Conservation (phyloP, 2,888 invertebrate species). For the Byasa hedistus region DNA sequence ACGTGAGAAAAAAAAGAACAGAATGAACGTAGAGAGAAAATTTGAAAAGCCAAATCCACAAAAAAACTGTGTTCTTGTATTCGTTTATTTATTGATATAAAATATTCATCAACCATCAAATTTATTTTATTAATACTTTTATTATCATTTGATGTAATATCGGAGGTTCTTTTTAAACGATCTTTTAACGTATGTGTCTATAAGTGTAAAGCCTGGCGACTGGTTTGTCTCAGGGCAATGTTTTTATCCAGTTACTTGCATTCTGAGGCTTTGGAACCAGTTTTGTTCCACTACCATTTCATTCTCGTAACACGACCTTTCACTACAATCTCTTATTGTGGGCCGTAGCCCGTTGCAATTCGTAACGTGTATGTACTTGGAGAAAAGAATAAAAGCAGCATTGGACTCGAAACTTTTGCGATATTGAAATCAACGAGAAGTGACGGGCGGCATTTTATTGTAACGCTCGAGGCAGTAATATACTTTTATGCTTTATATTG, state of each 20-base stretch:
- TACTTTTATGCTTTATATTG: conserved; percentile 16
- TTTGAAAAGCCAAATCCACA: background rate
- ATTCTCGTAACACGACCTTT: conserved; percentile 68
- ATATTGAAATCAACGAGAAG: conserved; percentile 8
- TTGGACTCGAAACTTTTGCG: conserved; percentile 40
- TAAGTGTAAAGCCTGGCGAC: conserved; percentile 51
- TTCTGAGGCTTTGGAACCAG: conserved; percentile 76
- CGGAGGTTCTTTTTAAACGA: conserved; percentile 42
- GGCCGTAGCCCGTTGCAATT: conserved; percentile 46
- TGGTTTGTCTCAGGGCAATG: conserved; percentile 72
- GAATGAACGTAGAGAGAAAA: background rate
- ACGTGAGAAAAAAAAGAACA: background rate
- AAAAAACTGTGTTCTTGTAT: no score
- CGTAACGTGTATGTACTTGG: conserved; percentile 35
- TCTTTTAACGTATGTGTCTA: conserved; percentile 44
- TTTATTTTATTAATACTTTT: background rate
- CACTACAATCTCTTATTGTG: conserved; percentile 64
- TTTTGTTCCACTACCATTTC: conserved; percentile 65
- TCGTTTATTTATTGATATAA: background rate
- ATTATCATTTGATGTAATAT: background rate
- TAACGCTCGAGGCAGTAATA: conserved; percentile 15
- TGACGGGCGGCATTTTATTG: conserved; percentile 23
- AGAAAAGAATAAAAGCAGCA: conserved; percentile 42
- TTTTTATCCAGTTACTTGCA: conserved; percentile 78
- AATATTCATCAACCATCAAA: background rate